Evolutionary conservation across 2,888 invertebrate species (phyloP), one percentile per base, ranked within the genome.

Genomic region (Drosophila pegasa): DNA sequence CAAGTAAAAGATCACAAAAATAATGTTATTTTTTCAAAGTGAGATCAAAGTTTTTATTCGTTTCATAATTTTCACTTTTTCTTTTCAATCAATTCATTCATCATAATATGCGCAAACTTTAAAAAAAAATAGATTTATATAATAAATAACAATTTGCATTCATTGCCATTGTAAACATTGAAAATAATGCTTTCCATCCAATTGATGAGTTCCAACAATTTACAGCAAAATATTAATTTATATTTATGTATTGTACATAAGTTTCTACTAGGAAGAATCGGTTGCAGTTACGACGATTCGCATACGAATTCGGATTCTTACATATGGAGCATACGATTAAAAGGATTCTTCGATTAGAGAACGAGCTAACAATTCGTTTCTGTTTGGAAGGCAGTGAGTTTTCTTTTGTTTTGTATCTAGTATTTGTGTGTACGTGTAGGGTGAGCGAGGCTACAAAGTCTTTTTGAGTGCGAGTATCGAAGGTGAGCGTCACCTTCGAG

Each of bases 361-460:
- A 68, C 78, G 64, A 68, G 52, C n/a, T 48, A 54, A 25, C 25
- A 43, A 69, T 67, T 67, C 75, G 45, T 71, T 63, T 41, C 71
- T 52, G 48, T 61, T 63, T 86, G 82, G 86, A 82, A 86, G 86
- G 82, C 82, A 82, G 82, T 82, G 83, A 75, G 83, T 78, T 65
- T 55, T 41, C 58, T n/a, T n/a, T n/a, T n/a, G n/a, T n/a, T n/a
- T n/a, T n/a, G 38, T 56, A 29, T 64, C 37, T 64, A 16, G 16
- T 80, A 47, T 54, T 48, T 48, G 40, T 61, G 31, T 54, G 54
- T 78, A 72, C 54, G 63, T 76, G 56, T 71, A 63, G 38, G 40
- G 64, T 83, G 86, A 82, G 86, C 86, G 83, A 86, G 86, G 86
- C 86, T 82, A 78, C 86, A 83, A 82, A 86, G 83, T 86, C 86